Percentiles rank a stretch among this genome's conserved stretches.
phyloP scores from a whole-genome alignment of 2,797 vertebrate genomes.

The Tragelaphus eurycerus region DNA sequence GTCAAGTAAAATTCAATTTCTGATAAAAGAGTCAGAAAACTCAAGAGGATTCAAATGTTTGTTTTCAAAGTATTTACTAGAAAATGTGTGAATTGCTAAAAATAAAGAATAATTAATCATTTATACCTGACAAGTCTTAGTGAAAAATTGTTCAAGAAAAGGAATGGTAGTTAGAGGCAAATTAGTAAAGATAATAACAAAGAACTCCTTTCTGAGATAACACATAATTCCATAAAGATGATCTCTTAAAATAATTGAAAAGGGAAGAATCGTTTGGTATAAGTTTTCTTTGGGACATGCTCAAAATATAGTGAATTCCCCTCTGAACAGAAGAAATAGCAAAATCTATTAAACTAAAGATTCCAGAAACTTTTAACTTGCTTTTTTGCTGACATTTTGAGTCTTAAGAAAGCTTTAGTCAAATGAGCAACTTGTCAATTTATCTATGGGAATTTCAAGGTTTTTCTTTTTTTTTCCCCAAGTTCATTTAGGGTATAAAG shows the following conservation, averaged over 20 bases:
- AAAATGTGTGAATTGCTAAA: background rate
- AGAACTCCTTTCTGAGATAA: constrained; percentile 49
- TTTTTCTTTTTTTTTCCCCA: background rate
- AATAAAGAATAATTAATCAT: background rate
- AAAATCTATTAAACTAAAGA: constrained; percentile 64
- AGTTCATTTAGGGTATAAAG: constrained; percentile 71
- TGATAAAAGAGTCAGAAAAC: background rate
- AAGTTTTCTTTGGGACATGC: constrained; percentile 54
- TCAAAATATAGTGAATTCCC: constrained; percentile 66
- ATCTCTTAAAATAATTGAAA: constrained; percentile 54
- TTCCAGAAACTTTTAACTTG: constrained; percentile 52
- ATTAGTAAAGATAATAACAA: constrained; percentile 55
- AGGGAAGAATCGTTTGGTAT: constrained; percentile 65
- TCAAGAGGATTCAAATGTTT: background rate
- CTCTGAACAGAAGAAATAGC: constrained; percentile 53
- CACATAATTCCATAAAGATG: constrained; percentile 47
- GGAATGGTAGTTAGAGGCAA: constrained; percentile 25
- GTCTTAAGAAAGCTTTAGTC: constrained; percentile 55
- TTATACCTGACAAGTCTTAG: background rate
- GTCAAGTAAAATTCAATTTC: background rate
- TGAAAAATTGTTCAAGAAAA: constrained; percentile 28
- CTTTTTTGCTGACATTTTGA: constrained; percentile 62
- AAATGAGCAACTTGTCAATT: constrained; percentile 63
- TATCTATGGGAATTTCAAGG: constrained; percentile 38
- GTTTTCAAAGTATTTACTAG: background rate